Evolutionary conservation across 1,140 invertebrate species (phyloP), one percentile per base, ranked within the genome.

Genomic region (Chlorops oryzae): DNA sequence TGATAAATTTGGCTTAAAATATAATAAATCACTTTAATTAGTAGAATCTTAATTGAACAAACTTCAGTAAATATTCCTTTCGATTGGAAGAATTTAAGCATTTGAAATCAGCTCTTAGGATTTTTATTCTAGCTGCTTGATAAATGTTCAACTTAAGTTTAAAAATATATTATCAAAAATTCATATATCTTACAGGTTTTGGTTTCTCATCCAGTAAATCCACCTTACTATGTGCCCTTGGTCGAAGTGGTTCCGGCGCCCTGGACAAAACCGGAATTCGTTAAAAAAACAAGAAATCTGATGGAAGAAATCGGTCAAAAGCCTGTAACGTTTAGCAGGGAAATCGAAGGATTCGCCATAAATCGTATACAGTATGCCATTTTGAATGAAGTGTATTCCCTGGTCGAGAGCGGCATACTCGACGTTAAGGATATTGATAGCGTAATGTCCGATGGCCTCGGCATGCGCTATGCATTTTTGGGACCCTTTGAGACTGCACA

Each of bases 311-410:
- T 97, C 42, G 93, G 92, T 1, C 92, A 96, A 72, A 83, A 82
- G 22, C 94, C 96, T 2, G 87, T 97, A 5, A 82, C 86, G 1
- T 67, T 98, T 1, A 80, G 80, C 0, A 84, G 82, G 51, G 94
- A 98, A 80, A 81, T 95, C 38, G 83, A 87, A 56, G 96, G 95
- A 51, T 98, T 98, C 72, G 90, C 85, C 3, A 74, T 96, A 0
- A 98, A 98, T 67, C 81, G 95, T 66, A 87, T 98, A 55, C 96
- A 98, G 81, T 97, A 96, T 73, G 90, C 92, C 7, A 88, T 98
- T 57, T 75, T 98, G 20, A 92, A 95, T 65, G 95, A 98, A 77
- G 85, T 85, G 1, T 97, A 88, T 87, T 81, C 87, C 59, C 75
- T 97, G 46, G 88, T 96, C 1, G 78, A 82, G n/a, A 85, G 87